These are phyloP conservation scores for Ailurus styani DNA, from an alignment of 2,113 vertebrate species.

Conservation along the genomic window DNA sequence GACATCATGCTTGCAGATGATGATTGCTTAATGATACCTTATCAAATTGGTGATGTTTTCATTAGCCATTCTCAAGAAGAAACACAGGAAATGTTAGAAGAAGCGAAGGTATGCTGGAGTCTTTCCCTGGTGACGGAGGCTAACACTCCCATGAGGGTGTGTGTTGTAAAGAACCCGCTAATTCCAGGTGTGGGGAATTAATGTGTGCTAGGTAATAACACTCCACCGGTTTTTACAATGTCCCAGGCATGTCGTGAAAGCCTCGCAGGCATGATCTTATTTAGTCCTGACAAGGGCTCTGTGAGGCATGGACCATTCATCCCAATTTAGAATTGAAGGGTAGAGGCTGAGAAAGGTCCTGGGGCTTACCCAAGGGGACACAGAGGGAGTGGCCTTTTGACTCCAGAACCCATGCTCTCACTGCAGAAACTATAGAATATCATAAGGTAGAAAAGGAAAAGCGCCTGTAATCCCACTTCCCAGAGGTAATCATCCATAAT, in stretches of 20 bases:
- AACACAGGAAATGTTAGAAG: constrained; percentile 95
- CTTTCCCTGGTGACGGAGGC: neutral
- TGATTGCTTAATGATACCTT: constrained; percentile 89
- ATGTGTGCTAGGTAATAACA: rapidly evolving
- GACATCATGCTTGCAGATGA: constrained; percentile 95
- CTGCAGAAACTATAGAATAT: neutral
- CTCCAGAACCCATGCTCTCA: neutral
- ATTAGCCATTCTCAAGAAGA: constrained; percentile 96
- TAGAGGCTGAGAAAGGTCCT: neutral
- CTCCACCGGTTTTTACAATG: rapidly evolving
- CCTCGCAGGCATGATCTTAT: neutral
- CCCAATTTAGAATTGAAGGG: neutral
- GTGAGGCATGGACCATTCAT: rapidly evolving
- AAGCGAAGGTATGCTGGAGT: constrained; percentile 88
- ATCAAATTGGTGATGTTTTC: constrained; percentile 96
- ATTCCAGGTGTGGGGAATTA: rapidly evolving
- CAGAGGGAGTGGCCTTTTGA: neutral
- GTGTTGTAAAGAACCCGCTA: rapidly evolving
- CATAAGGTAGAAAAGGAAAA: neutral
- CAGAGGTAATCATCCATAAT: rapidly evolving
- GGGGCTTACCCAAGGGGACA: neutral
- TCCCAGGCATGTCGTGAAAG: neutral
- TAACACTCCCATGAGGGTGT: neutral
- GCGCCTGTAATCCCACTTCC: rapidly evolving
- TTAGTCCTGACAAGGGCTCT: neutral